Evolutionary conservation across 2,888 invertebrate species (phyloP), one percentile per base, ranked within the genome.

Genomic region (Amphipoea oculea): DNA sequence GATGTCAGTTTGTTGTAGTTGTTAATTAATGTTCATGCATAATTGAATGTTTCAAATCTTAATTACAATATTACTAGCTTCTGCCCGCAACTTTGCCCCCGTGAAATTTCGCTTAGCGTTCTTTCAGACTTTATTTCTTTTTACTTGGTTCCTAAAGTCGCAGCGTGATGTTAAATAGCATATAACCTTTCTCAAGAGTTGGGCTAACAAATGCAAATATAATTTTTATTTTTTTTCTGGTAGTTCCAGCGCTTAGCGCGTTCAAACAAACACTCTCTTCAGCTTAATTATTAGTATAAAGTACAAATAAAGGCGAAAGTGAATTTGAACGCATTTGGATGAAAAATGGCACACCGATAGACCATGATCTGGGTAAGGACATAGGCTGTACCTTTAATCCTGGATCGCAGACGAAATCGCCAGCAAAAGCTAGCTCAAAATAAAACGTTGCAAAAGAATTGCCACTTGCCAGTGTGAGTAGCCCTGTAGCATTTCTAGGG

Each of bases 401-500:
- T 9, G 36, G 9, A 63, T 20, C 7, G 36, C 20, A 63, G 17
- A 20, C 9, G 9, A 36, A 63, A 17, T 17, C 2, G 6, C 2
- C 7, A 14, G 29, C 62, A 63, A 20, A 20, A 36, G 23, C 14
- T 51, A 23, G 54, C 1, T 5, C 4, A 29, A 23, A 45, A 20
- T 42, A 6, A 14, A 73, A 73, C 5, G 1, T 1, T 17, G 11
- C 2, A n/a, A 42, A 65, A 72, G 23, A 23, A n/a, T 40, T 5
- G 29, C 1, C n/a, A n/a, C 0, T 40, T 63, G 1, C 20, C 0
- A 71, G n/a, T 63, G 40, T 42, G 36, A n/a, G 17, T 29, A 60
- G 65, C 54, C 86, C 82, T 76, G 17, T 20, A 78, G 54, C 60
- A 75, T 68, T 76, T 63, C 63, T 29, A 14, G 62, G 68, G 65